A percentile compares a stretch with the other conserved stretches of the same genome.
Evolutionary conservation across 53 echinoderm and acorn worm species (phyloP).

Genomic region (Temnopleurus reevesii): DNA sequence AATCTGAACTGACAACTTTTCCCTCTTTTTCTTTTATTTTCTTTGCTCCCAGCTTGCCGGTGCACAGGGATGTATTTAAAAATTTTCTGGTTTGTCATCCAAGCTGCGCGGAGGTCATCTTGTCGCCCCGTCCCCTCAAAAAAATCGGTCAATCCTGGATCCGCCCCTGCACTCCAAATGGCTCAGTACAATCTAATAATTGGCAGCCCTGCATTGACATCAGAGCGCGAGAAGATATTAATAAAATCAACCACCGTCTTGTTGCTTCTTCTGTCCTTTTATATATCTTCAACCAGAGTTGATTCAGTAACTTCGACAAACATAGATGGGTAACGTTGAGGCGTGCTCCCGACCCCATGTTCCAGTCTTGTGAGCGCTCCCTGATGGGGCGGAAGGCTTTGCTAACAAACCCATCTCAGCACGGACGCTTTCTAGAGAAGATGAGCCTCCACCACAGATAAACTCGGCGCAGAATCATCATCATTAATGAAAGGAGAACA

Average conservation of each 20-base stretch:
- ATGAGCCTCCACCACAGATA: slow-evolving; percentile 26
- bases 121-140: too few relatives aligned
- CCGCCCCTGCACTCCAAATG: too few relatives aligned
- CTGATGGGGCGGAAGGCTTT: slow-evolving; percentile 5
- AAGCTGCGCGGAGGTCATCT: too few relatives aligned
- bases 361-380: not conserved
- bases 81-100: too few relatives aligned
- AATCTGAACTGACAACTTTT: too few relatives aligned
- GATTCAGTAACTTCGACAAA: slow-evolving; percentile 46
- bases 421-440: not conserved
- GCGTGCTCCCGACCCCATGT: slow-evolving; percentile 47
- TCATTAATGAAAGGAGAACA: slow-evolving; percentile 34
- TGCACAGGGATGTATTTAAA: too few relatives aligned
- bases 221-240: slow-evolving; percentile 47
- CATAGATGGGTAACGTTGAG: slow-evolving; percentile 15
- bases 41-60: too few relatives aligned
- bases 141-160: too few relatives aligned
- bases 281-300: slow-evolving; percentile 1
- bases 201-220: not conserved
- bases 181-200: too few relatives aligned
- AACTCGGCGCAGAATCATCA: slow-evolving; percentile 4
- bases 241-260: slow-evolving; percentile 9
- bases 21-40: too few relatives aligned
- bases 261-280: not conserved
- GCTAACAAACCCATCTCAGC: not conserved